A percentile compares a stretch with the other conserved stretches of the same genome.
Evolutionary conservation across 2,888 invertebrate species (phyloP).

Genomic region (Koerneria pararmatus): DNA sequence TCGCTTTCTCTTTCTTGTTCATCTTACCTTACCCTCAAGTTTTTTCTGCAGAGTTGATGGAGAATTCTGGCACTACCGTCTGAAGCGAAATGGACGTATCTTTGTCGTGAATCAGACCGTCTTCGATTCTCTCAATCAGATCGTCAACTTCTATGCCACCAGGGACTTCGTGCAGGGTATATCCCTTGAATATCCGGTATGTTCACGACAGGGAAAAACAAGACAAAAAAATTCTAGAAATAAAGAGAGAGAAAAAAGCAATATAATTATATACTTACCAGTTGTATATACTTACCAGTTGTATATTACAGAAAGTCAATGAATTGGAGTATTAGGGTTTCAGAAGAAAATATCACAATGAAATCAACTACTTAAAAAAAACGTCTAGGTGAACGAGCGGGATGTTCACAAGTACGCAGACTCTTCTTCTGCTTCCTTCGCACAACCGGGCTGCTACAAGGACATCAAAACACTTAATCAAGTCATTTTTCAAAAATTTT

Average conservation of each 20-base stretch:
- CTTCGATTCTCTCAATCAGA: constrained; percentile 92
- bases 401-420: constrained; percentile 43
- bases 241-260: too few relatives aligned
- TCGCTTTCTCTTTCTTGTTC: not conserved
- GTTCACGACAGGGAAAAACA: not conserved
- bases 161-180: constrained; percentile 86
- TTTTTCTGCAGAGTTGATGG: constrained; percentile 72
- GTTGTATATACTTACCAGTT: too few relatives aligned
- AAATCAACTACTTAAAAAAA: too few relatives aligned
- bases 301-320: too few relatives aligned
- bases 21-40: not conserved
- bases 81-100: constrained; percentile 69
- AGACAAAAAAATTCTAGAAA: too few relatives aligned
- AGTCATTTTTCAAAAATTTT: too few relatives aligned
- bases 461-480: constrained; percentile 45
- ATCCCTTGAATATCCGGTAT: constrained; percentile 69
- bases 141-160: constrained; percentile 84
- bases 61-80: constrained; percentile 92
- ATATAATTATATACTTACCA: not conserved
- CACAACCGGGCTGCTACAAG: constrained; percentile 54
- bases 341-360: too few relatives aligned
- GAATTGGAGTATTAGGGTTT: too few relatives aligned
- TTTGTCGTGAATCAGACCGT: constrained; percentile 68
- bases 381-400: constrained; percentile 45
- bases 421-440: too few relatives aligned